phyloP scores from a whole-genome alignment of 2,888 invertebrate genomes.

The Rhagonycha fulva region DNA sequence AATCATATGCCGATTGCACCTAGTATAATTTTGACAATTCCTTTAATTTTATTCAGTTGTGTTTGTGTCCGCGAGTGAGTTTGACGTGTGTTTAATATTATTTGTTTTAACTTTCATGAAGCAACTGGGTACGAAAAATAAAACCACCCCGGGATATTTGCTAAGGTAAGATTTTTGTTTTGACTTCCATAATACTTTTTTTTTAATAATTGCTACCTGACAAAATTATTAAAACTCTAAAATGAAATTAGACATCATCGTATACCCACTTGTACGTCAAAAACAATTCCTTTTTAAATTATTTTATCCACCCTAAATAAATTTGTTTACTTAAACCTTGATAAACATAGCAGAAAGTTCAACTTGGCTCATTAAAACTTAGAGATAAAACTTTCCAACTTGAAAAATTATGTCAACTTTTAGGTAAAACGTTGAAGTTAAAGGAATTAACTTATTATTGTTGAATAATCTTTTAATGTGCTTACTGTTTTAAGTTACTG shows the following conservation, averaged over 20 bases:
- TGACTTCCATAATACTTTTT: background rate
- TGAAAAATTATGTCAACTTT: background rate
- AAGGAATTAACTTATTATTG: background rate
- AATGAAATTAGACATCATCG: background rate
- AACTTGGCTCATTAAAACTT: background rate
- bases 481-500: no score
- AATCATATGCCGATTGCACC: no score
- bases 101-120: background rate
- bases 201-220: no score
- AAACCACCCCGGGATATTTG: background rate
- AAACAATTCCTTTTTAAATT: background rate
- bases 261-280: background rate
- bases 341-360: background rate
- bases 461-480: background rate
- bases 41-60: background rate
- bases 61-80: background rate
- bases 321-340: background rate
- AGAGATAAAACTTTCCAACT: background rate
- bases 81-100: background rate
- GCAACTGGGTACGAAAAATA: background rate
- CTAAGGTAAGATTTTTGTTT: background rate
- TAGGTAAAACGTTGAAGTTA: background rate
- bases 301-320: background rate
- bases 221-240: background rate
- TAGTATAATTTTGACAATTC: no score